Evolutionary conservation across 1,140 invertebrate species (phyloP), one percentile per base, ranked within the genome.

Genomic region (Calliphora vicina): DNA sequence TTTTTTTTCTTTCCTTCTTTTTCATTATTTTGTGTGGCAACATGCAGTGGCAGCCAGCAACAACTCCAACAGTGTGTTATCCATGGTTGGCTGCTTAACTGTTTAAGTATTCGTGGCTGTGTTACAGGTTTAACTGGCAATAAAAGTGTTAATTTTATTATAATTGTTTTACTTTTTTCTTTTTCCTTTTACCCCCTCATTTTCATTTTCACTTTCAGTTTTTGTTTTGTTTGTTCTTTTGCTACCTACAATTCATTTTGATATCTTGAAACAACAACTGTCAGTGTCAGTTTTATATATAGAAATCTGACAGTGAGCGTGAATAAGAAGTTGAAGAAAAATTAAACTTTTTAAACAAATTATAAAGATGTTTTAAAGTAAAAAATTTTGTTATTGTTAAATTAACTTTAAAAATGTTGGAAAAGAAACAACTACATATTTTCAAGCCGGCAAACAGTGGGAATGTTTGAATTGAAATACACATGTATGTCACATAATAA

Each of bases 131-230:
- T 61, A 3, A 61, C n/a, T 67, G 61, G 61, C 61, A 67, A 67
- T 67, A 67, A 67, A 67, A 67, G 61, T 67, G 61, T 67, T 67
- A 67, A 67, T 67, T 67, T 67, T 67, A 67, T 67, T 67, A 6
- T 67, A 67, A 67, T 67, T 67, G 61, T 67, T 67, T 67, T 67
- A 57, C 1, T 23, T 1, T 23, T 10, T 67, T 67, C 61, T 3
- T 67, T 67, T 17, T 50, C 1, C 17, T 50, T 50, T 50, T 50
- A 5, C 12, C 17, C 12, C 17, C 45, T 17, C 17, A 17, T 50
- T 50, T 15, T 57, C n/a, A 57, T 0, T 5, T 57, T 57, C 15
- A 57, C n/a, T n/a, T n/a, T n/a, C 12, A 17, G 50, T n/a, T 57
- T 57, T 57, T 57, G 45, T 17, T 15, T 50, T 3, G 45, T 50